Percentiles rank a stretch among this genome's conserved stretches.
Conservation (phyloP, 2,113 vertebrate species). For the Rallus limicola region DNA sequence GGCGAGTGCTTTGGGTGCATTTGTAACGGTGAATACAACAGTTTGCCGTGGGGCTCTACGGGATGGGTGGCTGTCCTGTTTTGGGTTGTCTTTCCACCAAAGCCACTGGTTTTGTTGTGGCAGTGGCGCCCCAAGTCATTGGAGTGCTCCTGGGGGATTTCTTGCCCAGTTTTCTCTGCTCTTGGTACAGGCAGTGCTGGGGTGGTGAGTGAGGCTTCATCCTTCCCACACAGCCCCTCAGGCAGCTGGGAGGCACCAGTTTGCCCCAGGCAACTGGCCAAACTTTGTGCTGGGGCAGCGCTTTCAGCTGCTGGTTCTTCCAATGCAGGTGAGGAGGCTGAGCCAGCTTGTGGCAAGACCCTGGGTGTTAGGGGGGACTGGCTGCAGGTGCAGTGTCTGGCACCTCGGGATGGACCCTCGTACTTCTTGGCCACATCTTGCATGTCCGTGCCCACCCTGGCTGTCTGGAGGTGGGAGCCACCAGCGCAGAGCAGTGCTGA, state of each 20-base stretch:
- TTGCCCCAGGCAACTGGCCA: fast-evolving
- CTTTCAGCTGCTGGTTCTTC: not conserved
- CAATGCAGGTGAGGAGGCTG: not conserved
- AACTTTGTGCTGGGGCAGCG: not conserved
- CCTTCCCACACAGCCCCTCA: not conserved
- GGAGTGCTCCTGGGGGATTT: not conserved
- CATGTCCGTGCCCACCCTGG: not conserved
- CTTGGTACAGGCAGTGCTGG: not conserved
- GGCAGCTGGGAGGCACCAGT: not conserved
- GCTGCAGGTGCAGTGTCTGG: not conserved
- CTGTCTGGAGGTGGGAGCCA: not conserved
- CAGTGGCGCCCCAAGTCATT: not conserved
- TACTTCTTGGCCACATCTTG: not conserved
- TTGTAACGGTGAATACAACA: not conserved
- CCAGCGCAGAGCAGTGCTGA: not conserved
- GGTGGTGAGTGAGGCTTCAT: not conserved
- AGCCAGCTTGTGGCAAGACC: not conserved
- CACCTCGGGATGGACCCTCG: not conserved
- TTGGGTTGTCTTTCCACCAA: not conserved
- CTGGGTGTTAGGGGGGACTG: not conserved
- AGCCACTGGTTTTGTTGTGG: not conserved
- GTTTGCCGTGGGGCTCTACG: not conserved
- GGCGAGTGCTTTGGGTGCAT: fast-evolving
- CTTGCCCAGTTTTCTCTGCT: not conserved
- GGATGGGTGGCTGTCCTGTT: fast-evolving